Evolutionary conservation across 2,113 vertebrate species (phyloP), one percentile per base, ranked within the genome.

Genomic region (Glaucomys volans): DNA sequence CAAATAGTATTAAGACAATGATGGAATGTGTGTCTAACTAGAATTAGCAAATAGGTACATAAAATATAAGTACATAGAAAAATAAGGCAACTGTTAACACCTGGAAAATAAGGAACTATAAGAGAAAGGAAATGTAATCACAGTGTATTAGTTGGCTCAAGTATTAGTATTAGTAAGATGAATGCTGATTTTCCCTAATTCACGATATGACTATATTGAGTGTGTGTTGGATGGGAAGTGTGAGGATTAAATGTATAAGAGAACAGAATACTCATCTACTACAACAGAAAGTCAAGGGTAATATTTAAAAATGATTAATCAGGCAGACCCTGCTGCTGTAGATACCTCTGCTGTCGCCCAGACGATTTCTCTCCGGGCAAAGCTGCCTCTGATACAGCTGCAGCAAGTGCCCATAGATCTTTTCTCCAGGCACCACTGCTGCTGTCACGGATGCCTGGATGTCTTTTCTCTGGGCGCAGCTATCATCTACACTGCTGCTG

Each of bases 291-390:
- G 16, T 67, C 74, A 91, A 86, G 59, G 71, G 4, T 67, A 75
- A 74, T 86, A 90, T 59, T 86, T 91, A 83, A 62, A 30, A 62
- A 8, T 40, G 44, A 90, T 50, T 59, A 40, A 94, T 96, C 54
- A 85, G 54, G 74, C 44, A 47, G 44, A 47, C 9, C 7, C 44
- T 47, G 44, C 44, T 47, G 44, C 44, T 9, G 9, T 9, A 47
- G 44, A 47, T 9, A 47, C 44, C 44, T 47, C 44, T 47, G 44
- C 44, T 9, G 9, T 47, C 44, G 9, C 44, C 5, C 44, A 47
- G 44, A 47, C 7, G 9, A 47, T 47, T 47, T 47, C 44, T 47
- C 44, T 47, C 9, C 7, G 44, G 44, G 44, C 44, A 47, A 6
- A 47, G 44, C 44, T 47, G 44, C 7, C 44, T 9, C 44, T 47